Evolutionary conservation across 2,113 vertebrate genomes (phyloP).

Genomic region (Gymnocephalus cernua): DNA sequence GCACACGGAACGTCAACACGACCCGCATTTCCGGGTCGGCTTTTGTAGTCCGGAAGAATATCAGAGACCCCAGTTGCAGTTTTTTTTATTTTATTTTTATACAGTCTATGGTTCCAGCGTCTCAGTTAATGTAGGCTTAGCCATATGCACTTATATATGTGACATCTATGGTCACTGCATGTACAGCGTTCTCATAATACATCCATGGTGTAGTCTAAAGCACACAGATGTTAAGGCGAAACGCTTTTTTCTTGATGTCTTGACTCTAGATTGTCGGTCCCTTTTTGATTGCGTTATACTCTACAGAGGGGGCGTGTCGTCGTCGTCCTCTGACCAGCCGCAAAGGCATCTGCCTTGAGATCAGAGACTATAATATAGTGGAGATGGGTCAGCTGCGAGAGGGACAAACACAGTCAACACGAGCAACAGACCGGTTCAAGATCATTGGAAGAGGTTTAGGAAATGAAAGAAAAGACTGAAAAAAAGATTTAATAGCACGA

Average conservation of each 20-base stretch:
- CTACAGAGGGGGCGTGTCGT: not conserved
- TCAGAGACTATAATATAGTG: not conserved
- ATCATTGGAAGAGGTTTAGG: not conserved
- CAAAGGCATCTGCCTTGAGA: not conserved
- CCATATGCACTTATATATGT: too few relatives aligned
- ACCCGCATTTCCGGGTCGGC: not conserved
- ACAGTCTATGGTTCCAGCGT: too few relatives aligned
- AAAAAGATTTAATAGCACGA: not conserved
- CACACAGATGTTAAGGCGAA: too few relatives aligned
- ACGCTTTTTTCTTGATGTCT: too few relatives aligned
- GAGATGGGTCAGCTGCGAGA: not conserved
- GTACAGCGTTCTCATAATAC: too few relatives aligned
- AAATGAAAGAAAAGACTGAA: not conserved
- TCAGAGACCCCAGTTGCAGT: accelerated
- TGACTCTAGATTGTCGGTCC: not conserved
- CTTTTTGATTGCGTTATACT: slow-evolving; percentile 48
- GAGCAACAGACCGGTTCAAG: too few relatives aligned
- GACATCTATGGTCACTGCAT: too few relatives aligned
- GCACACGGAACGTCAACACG: not conserved
- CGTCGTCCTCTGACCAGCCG: not conserved
- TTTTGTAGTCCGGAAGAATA: slow-evolving; percentile 64
- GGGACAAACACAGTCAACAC: not conserved
- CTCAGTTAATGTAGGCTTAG: too few relatives aligned
- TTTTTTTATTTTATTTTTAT: too few relatives aligned
- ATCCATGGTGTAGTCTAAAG: too few relatives aligned